These are phyloP conservation scores for Eutolmus rufibarbis DNA, from an alignment of 2,888 invertebrate genomes.

Conservation along the genomic window DNA sequence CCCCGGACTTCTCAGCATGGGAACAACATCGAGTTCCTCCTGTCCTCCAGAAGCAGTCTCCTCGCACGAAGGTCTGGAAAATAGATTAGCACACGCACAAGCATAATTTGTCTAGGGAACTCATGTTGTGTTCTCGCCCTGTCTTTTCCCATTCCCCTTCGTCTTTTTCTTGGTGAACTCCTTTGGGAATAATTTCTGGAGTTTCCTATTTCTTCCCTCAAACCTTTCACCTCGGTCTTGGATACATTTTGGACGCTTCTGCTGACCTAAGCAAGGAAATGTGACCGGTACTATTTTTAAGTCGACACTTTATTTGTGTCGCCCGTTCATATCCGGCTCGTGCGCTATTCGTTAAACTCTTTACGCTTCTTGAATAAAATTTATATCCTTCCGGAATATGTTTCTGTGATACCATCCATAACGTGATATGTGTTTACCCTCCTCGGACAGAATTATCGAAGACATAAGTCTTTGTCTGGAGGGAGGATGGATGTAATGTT, in stretches of 20 bases:
- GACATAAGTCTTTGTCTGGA: conserved; percentile 53
- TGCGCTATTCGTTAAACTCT: conserved; percentile 2
- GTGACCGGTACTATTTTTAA: neutral
- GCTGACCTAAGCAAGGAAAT: conserved; percentile 12
- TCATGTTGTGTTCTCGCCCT: neutral
- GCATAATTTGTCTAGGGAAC: conserved; percentile 13
- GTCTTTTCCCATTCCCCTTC: neutral
- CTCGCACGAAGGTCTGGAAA: neutral
- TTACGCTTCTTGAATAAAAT: conserved; percentile 32
- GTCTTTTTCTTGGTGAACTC: neutral
- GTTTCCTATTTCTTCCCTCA: neutral
- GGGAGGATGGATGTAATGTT: neutral
- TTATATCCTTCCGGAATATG: conserved; percentile 31
- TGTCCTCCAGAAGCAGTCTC: neutral
- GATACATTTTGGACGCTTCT: neutral
- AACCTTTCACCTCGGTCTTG: neutral
- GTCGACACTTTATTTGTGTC: conserved; percentile 38
- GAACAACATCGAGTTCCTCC: neutral
- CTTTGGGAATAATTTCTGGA: conserved; percentile 14
- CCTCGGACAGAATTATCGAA: conserved; percentile 42
- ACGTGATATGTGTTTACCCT: conserved; percentile 31
- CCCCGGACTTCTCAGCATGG: neutral
- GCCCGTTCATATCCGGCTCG: neutral
- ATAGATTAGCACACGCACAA: conserved; percentile 38
- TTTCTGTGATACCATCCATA: conserved; percentile 36